These are phyloP conservation scores for Sinelater perroti DNA, from an alignment of 2,888 invertebrate species.

Conservation along the genomic window DNA sequence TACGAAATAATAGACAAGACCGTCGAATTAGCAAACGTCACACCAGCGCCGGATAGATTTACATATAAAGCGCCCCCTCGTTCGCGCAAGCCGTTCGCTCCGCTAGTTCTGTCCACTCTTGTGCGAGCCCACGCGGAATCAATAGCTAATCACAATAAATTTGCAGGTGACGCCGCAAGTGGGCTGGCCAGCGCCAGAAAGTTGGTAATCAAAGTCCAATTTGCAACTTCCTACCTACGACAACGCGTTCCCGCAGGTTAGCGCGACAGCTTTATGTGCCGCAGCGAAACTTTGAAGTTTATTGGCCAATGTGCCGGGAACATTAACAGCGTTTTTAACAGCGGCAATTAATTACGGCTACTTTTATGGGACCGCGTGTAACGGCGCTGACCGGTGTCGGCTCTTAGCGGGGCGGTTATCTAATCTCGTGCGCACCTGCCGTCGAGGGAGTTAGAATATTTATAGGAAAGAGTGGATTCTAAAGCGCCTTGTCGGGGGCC, in stretches of 20 bases:
- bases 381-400: slow-evolving; percentile 26
- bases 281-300: slow-evolving; percentile 17
- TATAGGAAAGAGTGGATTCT: too few relatives aligned
- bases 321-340: slow-evolving; percentile 21
- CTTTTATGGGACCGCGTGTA: slow-evolving; percentile 32
- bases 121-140: too few relatives aligned
- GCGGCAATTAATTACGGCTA: slow-evolving; percentile 27
- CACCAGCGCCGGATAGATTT: too few relatives aligned
- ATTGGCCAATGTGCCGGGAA: slow-evolving; percentile 1
- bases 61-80: too few relatives aligned
- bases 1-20: too few relatives aligned
- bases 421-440: slow-evolving; percentile 29
- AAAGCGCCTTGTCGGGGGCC: too few relatives aligned
- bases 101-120: too few relatives aligned
- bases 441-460: slow-evolving; percentile 3
- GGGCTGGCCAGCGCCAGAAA: slow-evolving; percentile 13
- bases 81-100: too few relatives aligned
- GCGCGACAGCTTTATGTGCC: slow-evolving; percentile 23
- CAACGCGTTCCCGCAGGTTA: slow-evolving; percentile 15
- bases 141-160: slow-evolving; percentile 17
- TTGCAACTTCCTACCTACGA: slow-evolving; percentile 8
- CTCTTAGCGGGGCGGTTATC: slow-evolving; percentile 16
- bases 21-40: too few relatives aligned
- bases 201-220: slow-evolving; percentile 16
- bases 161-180: slow-evolving; percentile 20